Conservation (phyloP, 1,140 invertebrate genomes). For the Nixonia krombeini region DNA sequence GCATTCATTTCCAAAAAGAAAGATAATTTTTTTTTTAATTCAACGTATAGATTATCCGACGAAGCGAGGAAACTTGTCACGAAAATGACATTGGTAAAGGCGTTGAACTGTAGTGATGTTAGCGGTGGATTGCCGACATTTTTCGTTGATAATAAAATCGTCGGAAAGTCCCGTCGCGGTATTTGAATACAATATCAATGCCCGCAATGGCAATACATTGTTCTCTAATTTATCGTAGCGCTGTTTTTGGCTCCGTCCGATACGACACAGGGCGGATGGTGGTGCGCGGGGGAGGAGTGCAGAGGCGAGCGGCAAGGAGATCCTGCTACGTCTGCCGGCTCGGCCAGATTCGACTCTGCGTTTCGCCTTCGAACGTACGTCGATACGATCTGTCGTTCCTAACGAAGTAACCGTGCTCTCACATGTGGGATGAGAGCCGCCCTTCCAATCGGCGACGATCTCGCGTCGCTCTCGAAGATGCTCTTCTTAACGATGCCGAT, state of each 20-base stretch:
- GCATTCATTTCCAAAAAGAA: too few relatives aligned
- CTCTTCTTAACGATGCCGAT: conserved; percentile 54
- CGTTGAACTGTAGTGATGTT: too few relatives aligned
- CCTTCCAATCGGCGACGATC: conserved; percentile 58
- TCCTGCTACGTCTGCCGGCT: conserved; percentile 41
- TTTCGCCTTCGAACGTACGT: conserved; percentile 53
- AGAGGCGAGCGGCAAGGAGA: conserved; percentile 32
- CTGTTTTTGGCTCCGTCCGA: conserved; percentile 33
- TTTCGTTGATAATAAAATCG: conserved; percentile 13
- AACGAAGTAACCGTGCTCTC: conserved; percentile 60
- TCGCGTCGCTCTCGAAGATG: conserved; percentile 54
- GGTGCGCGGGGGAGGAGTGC: conserved; percentile 11
- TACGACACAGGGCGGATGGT: too few relatives aligned
- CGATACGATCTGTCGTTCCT: conserved; percentile 58
- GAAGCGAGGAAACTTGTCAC: too few relatives aligned
- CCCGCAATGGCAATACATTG: conserved; percentile 22
- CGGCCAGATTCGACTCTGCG: conserved; percentile 52
- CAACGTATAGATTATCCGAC: too few relatives aligned
- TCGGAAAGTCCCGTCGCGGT: not conserved
- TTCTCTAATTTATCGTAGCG: conserved; percentile 37
- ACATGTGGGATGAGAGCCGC: conserved; percentile 56
- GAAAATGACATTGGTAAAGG: too few relatives aligned
- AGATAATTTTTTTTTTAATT: too few relatives aligned
- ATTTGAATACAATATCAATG: conserved; percentile 42
- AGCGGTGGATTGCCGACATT: too few relatives aligned